A percentile compares a stretch with the other conserved stretches of the same genome.
phyloP scores from a whole-genome alignment of 2,797 vertebrate species.

The Anableps anableps region DNA sequence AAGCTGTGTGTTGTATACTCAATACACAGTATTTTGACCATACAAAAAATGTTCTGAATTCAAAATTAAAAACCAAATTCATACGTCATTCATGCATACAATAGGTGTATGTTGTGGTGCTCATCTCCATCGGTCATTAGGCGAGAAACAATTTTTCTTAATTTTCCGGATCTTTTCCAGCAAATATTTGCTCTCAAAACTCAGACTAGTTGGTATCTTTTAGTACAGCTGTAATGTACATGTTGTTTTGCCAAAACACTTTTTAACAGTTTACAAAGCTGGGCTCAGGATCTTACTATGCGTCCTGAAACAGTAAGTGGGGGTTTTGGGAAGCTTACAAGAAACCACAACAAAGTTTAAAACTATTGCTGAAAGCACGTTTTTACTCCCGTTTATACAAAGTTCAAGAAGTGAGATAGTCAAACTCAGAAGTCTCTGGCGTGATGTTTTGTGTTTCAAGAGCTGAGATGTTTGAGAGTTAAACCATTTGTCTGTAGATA shows the following conservation, averaged over 20 bases:
- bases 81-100: background rate
- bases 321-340: background rate
- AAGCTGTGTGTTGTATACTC: too few species aligned
- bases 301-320: background rate
- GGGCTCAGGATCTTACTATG: too few species aligned
- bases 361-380: background rate
- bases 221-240: background rate
- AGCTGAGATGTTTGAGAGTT: background rate
- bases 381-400: background rate
- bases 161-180: background rate
- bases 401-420: background rate
- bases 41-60: too few species aligned
- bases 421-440: background rate
- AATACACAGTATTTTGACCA: too few species aligned
- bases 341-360: background rate
- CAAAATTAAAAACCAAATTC: too few species aligned
- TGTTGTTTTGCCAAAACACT: background rate
- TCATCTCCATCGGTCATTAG: background rate
- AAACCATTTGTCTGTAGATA: background rate
- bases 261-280: background rate
- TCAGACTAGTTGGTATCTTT: background rate
- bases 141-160: background rate
- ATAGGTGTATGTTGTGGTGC: background rate
- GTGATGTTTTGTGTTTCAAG: background rate
- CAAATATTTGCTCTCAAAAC: background rate